phyloP scores from a whole-genome alignment of 2,888 invertebrate species.

The Mesopsocus fuscifrons region DNA sequence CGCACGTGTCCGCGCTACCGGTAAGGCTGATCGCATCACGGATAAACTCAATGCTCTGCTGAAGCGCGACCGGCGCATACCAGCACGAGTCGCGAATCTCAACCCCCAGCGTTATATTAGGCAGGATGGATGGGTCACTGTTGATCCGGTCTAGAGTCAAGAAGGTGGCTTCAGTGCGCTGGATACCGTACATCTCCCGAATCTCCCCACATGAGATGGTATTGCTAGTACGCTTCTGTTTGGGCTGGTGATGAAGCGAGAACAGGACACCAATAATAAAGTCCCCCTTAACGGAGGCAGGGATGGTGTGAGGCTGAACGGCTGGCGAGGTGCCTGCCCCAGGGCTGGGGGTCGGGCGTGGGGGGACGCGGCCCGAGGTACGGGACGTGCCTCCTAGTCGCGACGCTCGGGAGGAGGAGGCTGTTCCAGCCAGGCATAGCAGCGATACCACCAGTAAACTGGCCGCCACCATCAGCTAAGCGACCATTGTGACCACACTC shows the following conservation, averaged over 20 bases:
- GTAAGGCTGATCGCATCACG: conserved; percentile 39
- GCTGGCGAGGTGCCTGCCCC: background rate
- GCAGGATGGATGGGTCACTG: conserved; percentile 33
- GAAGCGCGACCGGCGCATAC: conserved; percentile 60
- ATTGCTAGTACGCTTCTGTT: conserved; percentile 20
- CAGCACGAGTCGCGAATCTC: conserved; percentile 66
- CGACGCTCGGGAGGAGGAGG: too few relatives aligned
- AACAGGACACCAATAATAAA: conserved; percentile 36
- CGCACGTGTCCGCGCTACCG: conserved; percentile 17
- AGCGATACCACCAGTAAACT: too few relatives aligned
- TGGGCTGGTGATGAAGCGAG: conserved; percentile 33
- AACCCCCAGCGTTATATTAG: conserved; percentile 38
- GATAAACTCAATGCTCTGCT: conserved; percentile 56
- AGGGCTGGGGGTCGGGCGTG: conserved; percentile 22
- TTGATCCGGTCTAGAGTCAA: conserved; percentile 44
- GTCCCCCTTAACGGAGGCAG: conserved; percentile 32
- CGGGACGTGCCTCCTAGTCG: too few relatives aligned
- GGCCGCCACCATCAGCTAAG: too few relatives aligned
- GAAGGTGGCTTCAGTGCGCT: conserved; percentile 44
- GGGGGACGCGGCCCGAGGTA: too few relatives aligned
- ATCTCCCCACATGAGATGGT: conserved; percentile 34
- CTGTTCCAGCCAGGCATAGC: too few relatives aligned
- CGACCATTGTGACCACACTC: too few relatives aligned
- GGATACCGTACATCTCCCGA: conserved; percentile 57
- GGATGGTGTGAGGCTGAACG: conserved; percentile 12